Percentiles rank a stretch among this genome's conserved stretches.
Evolutionary conservation across 2,888 invertebrate genomes (phyloP).

Genomic region (Apodemia mormo): DNA sequence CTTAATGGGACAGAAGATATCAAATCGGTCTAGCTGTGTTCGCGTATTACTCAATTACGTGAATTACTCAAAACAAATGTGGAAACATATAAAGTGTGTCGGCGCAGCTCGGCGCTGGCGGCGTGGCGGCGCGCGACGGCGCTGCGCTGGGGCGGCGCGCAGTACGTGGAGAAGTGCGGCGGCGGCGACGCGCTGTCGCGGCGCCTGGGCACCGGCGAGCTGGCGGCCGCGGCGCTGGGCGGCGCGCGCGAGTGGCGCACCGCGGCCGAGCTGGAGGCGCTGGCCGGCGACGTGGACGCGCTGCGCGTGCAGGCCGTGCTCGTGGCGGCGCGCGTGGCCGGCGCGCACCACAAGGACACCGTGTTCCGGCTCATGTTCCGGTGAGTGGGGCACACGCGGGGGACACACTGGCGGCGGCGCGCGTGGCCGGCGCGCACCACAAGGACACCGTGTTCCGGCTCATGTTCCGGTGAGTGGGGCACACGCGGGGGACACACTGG

Average conservation of each 20-base stretch:
- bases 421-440: too few relatives aligned
- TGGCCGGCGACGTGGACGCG: conserved; percentile 90
- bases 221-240: conserved; percentile 85
- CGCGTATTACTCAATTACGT: too few relatives aligned
- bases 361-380: conserved; percentile 89
- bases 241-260: conserved; percentile 90
- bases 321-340: conserved; percentile 93
- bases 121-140: conserved; percentile 90
- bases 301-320: conserved; percentile 93
- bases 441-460: too few relatives aligned
- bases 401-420: too few relatives aligned
- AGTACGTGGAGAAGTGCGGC: conserved; percentile 43
- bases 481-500: conserved; percentile 66
- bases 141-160: conserved; percentile 32
- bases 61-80: too few relatives aligned
- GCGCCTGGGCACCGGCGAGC: conserved; percentile 52
- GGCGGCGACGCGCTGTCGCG: conserved; percentile 23
- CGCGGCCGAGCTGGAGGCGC: conserved; percentile 86
- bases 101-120: conserved; percentile 70
- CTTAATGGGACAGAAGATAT: too few relatives aligned
- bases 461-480: too few relatives aligned
- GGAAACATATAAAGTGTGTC: too few relatives aligned
- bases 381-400: conserved; percentile 42
- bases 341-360: conserved; percentile 92
- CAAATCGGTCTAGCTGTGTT: too few relatives aligned